Conservation (phyloP, 1,140 invertebrate genomes). For the Drosophila takahashii region DNA sequence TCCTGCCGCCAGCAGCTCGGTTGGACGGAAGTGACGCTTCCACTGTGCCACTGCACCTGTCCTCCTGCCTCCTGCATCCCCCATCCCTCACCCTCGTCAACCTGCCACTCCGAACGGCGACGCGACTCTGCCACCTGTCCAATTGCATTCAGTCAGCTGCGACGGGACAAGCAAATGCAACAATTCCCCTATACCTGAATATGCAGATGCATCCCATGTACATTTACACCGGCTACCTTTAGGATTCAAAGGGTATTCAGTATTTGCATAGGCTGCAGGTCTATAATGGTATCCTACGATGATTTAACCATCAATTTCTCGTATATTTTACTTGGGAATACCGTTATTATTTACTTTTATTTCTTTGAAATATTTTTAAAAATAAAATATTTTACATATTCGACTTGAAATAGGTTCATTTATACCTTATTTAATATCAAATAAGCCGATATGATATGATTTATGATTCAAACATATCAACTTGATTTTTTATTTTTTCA, state of each 20-base stretch:
- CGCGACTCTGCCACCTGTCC: constrained; percentile 57
- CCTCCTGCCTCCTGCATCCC: constrained; percentile 23
- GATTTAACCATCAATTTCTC: too few species aligned
- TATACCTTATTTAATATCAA: too few species aligned
- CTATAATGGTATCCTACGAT: neutral
- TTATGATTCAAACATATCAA: too few species aligned
- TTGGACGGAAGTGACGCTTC: constrained; percentile 58
- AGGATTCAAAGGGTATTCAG: neutral
- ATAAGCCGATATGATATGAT: too few species aligned
- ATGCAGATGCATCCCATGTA: constrained; percentile 37
- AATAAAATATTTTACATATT: too few species aligned
- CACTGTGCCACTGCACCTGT: constrained; percentile 49
- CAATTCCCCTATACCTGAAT: constrained; percentile 52
- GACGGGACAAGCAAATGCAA: constrained; percentile 57
- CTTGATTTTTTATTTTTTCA: too few species aligned
- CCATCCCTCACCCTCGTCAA: constrained; percentile 10
- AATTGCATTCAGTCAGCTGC: constrained; percentile 63
- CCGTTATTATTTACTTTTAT: too few species aligned
- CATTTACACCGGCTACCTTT: constrained; percentile 6
- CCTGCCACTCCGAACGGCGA: constrained; percentile 48
- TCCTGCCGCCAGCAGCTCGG: constrained; percentile 17
- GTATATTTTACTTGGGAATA: neutral
- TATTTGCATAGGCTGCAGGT: too few species aligned
- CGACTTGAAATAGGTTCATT: too few species aligned
- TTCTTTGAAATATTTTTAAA: too few species aligned